phyloP scores from a whole-genome alignment of 2,888 invertebrate species.

The Athalia cordata region DNA sequence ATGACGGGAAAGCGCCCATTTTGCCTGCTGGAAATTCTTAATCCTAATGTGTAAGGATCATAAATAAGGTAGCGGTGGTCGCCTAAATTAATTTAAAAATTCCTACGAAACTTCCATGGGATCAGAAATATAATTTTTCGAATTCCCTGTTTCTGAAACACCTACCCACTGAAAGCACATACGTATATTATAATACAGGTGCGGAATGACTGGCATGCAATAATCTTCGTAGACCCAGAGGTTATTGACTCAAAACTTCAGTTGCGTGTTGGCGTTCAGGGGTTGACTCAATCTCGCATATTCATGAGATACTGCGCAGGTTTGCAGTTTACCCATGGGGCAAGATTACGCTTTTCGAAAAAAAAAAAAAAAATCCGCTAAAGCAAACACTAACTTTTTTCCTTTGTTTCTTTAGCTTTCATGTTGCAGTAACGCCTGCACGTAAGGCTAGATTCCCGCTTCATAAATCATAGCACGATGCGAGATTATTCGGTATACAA shows the following conservation, averaged over 20 bases:
- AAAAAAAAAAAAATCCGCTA: not conserved
- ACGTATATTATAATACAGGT: no score
- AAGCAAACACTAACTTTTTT: no score
- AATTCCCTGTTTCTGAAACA: constrained; percentile 3
- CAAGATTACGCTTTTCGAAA: constrained; percentile 13
- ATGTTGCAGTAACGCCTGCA: no score
- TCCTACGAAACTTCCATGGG: not conserved
- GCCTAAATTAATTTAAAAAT: constrained; percentile 24
- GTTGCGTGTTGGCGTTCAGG: constrained; percentile 23
- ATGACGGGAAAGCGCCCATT: not conserved
- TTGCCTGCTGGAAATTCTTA: constrained; percentile 3
- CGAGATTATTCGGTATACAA: no score
- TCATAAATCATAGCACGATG: no score
- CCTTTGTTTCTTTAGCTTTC: no score
- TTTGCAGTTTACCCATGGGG: not conserved
- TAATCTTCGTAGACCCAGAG: not conserved
- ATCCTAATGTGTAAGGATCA: constrained; percentile 12
- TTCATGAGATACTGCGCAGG: constrained; percentile 20
- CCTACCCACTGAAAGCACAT: no score
- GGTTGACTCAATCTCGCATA: constrained; percentile 32
- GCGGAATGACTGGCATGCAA: constrained; percentile 3
- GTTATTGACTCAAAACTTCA: constrained; percentile 28
- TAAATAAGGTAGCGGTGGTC: not conserved
- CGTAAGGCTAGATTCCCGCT: no score
- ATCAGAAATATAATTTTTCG: constrained; percentile 8